Conservation (phyloP, 2,797 vertebrate genomes). For the Hoplostethus mediterraneus region DNA sequence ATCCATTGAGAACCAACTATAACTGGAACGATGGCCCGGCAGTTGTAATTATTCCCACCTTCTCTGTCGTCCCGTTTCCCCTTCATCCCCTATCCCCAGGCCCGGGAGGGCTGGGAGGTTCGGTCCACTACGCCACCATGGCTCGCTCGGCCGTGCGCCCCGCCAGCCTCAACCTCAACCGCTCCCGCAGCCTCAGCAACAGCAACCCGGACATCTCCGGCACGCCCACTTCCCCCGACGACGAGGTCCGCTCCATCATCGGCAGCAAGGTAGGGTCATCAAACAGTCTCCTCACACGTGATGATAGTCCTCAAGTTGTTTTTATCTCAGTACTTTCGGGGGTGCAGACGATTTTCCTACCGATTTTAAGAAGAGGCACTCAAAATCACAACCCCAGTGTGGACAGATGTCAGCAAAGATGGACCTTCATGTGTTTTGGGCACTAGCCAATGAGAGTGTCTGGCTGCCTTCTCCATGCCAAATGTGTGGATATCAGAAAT, state of each 20-base stretch:
- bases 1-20: too few species aligned
- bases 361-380: not conserved
- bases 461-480: slow-evolving; percentile 6
- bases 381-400: slow-evolving; percentile 6
- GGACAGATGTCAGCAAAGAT: not conserved
- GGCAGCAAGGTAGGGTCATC: slow-evolving; percentile 91
- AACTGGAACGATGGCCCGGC: not conserved
- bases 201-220: slow-evolving; percentile 99
- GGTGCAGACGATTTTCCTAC: not conserved
- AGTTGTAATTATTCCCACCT: not conserved
- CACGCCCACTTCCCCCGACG: slow-evolving; percentile 96
- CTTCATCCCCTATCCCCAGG: slow-evolving; percentile 58
- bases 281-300: not conserved
- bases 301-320: not conserved
- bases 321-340: not conserved
- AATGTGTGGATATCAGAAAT: slow-evolving; percentile 16
- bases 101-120: slow-evolving; percentile 92
- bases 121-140: slow-evolving; percentile 98
- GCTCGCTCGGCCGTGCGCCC: slow-evolving; percentile 95
- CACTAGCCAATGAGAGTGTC: too few species aligned
- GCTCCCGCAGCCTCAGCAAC: slow-evolving; percentile 98
- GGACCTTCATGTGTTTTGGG: not conserved
- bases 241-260: slow-evolving; percentile 97
- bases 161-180: slow-evolving; percentile 96
- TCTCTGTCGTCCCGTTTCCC: slow-evolving; percentile 5